Evolutionary conservation across 2,888 invertebrate species (phyloP), one percentile per base, ranked within the genome.

Genomic region (Nymphalis urticae): DNA sequence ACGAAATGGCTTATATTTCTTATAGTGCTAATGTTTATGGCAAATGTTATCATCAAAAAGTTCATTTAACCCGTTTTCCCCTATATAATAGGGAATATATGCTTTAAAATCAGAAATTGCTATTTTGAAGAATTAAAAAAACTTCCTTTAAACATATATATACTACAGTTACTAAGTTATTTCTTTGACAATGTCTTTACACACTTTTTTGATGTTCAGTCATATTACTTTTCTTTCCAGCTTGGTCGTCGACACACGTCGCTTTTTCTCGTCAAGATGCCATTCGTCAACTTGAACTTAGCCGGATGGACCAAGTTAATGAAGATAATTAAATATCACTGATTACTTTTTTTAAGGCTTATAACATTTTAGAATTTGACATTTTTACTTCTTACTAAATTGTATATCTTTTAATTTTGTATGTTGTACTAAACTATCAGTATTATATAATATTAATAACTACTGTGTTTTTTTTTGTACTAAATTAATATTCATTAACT

Each of bases 231-330:
- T 61, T n/a, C 9, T 19, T 72, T 84, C 17, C 80, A 92, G 91
- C 85, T 64, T 89, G 87, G 82, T 79, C 83, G 0, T 79, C 88
- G 0, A 80, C 83, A 4, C 85, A 88, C 72, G 82, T 90, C 24
- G 90, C 90, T 17, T 83, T 86, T 77, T 92, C 91, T 27, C 86
- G 89, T 21, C 85, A 88, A 74, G 91, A 92, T 65, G 92, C 92
- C 2, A 86, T 92, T 27, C 84, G 85, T 66, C 88, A 88, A 68
- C 77, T 91, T 62, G 84, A 80, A 54, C 74, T 80, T 5, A 76
- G 75, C 53, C 73, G 75, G 27, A 75, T 80, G 19, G 79, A 80
- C 5, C 76, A 79, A 58, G 71, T 79, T 21, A 76, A 76, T 66
- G 68, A 74, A n/a, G 73, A 76, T 58, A 72, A 79, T 62, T 75